Conservation (phyloP, 1,140 invertebrate genomes). For the Macrocentrus cingulum region DNA sequence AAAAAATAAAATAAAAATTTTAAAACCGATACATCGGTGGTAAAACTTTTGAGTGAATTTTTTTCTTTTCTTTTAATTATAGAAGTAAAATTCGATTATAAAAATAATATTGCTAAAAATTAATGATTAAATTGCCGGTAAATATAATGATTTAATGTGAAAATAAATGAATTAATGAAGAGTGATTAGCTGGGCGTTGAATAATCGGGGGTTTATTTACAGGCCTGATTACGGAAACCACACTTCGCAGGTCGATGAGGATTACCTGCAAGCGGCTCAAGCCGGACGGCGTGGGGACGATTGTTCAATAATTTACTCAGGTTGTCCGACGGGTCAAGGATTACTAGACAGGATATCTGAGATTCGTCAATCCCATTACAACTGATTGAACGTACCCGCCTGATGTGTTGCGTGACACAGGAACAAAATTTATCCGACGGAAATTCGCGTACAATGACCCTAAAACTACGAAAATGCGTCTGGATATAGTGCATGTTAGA, state of each 20-base stretch:
- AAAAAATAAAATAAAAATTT: no score
- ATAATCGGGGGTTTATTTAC: slow-evolving; percentile 27
- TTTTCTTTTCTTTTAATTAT: no score
- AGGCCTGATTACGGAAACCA: slow-evolving; percentile 49
- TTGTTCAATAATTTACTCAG: slow-evolving; percentile 44
- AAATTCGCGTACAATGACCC: background rate
- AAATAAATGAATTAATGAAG: no score
- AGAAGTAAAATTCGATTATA: no score
- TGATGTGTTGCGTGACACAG: background rate
- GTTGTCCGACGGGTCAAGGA: slow-evolving; percentile 46
- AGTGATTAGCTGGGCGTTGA: no score
- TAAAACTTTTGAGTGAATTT: no score
- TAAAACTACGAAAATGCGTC: background rate
- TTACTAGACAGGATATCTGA: slow-evolving; percentile 48
- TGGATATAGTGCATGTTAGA: background rate
- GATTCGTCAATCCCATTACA: background rate
- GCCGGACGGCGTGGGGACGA: slow-evolving; percentile 43
- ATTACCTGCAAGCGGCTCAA: slow-evolving; percentile 46
- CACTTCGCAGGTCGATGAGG: slow-evolving; percentile 35
- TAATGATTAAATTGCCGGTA: no score
- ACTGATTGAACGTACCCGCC: background rate
- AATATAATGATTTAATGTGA: no score
- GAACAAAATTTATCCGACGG: background rate
- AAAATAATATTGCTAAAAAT: no score
- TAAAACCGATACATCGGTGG: no score